Evolutionary conservation across 2,888 invertebrate species (phyloP), one percentile per base, ranked within the genome.

Genomic region (Dryadula phaetusa): DNA sequence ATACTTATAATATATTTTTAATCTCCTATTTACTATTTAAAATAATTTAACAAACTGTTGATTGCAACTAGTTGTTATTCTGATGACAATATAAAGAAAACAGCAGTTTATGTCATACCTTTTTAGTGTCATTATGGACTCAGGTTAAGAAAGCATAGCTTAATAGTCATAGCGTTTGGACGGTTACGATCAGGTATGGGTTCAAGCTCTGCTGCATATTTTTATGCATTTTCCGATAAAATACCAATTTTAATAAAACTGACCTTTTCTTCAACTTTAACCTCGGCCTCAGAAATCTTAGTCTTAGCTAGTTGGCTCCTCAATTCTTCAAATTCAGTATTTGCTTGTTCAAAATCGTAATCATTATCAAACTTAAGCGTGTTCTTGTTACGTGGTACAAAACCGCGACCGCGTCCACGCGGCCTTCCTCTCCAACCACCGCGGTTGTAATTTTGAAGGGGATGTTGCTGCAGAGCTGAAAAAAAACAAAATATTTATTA

Each of bases 261-360:
- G n/a, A 18, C 16, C 14, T 56, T 64, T 44, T 89, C 94, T 83
- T 94, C 94, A 67, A 86, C 81, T 76, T 93, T 94, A 32, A 79
- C 83, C 40, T 91, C 89, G n/a, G 90, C 93, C 53, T 94, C 95
- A 69, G 94, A 93, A 76, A 97, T 95, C 92, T 97, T 97, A 56
- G 96, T 93, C 92, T 98, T 98, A 67, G 96, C 95, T 70, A 99
- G 93, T 84, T 98, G 96, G 79, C 94, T 95, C 78, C 96, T 95
- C 67, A 99, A 93, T 86, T 99, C 98, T 81, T 99, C 98, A 88
- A 99, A 99, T 90, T 99, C 96, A 46, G 97, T 98, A 88, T 99
- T 99, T 68, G 99, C 99, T 87, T 98, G 97, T 89, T 99, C 99
- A 85, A 99, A 99, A 90, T 99, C 99, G 83, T 98, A 99, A 83